These are phyloP conservation scores for Parazoanthus darwini DNA, from an alignment of 92 coral and sea anemone genomes.

Conservation along the genomic window DNA sequence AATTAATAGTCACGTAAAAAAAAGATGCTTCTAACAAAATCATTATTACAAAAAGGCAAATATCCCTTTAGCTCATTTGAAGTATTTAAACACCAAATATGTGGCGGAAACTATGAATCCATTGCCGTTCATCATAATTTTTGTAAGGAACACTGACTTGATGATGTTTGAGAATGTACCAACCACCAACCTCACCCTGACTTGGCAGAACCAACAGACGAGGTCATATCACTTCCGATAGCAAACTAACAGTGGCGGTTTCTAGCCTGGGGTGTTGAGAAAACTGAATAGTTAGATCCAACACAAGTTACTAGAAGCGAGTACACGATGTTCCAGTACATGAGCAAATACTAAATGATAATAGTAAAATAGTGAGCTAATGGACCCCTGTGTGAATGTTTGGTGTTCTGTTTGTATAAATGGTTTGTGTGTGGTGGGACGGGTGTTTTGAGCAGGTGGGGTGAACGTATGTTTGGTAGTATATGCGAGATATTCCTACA, in stretches of 20 bases:
- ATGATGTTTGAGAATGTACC: slow-evolving; percentile 15
- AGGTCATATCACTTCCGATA: slow-evolving; percentile 9
- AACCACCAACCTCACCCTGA: slow-evolving; percentile 53
- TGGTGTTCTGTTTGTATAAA: too few relatives aligned
- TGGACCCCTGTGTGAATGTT: too few relatives aligned
- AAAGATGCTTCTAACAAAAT: too few relatives aligned
- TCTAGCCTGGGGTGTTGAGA: slow-evolving; percentile 87
- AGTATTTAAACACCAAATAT: neutral
- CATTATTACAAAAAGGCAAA: too few relatives aligned
- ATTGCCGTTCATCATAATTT: neutral
- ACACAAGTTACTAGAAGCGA: neutral
- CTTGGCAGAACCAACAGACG: slow-evolving; percentile 29
- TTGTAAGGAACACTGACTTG: neutral
- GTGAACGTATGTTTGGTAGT: too few relatives aligned
- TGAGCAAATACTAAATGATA: too few relatives aligned
- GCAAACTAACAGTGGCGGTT: slow-evolving; percentile 22
- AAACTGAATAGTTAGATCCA: slow-evolving; percentile 39
- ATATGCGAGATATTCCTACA: too few relatives aligned
- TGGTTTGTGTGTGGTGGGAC: too few relatives aligned
- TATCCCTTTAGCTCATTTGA: too few relatives aligned
- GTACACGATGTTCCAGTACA: neutral
- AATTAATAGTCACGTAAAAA: too few relatives aligned
- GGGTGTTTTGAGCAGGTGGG: too few relatives aligned
- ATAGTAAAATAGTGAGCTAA: too few relatives aligned
- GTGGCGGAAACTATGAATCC: neutral